A percentile compares a stretch with the other conserved stretches of the same genome.
These are phyloP conservation scores for Erynnis tages DNA, from an alignment of 2,888 invertebrate species.

Conservation along the genomic window DNA sequence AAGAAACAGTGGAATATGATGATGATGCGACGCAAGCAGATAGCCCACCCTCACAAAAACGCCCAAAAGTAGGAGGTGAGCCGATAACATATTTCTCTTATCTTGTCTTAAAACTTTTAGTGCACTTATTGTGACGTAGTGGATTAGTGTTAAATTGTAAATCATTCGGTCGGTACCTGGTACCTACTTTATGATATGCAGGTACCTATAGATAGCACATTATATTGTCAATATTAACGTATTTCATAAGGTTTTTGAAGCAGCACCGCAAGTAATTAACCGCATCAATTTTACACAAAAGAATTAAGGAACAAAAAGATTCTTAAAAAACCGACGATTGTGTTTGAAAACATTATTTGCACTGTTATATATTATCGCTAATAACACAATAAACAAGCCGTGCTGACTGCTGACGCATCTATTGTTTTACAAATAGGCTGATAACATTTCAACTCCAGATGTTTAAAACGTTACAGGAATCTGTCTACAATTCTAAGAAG, in stretches of 20 bases:
- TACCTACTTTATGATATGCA: background rate
- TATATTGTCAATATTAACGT: background rate
- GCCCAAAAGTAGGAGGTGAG: no score
- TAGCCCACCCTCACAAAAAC: no score
- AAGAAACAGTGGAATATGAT: no score
- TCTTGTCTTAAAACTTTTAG: background rate
- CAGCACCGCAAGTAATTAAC: no score
- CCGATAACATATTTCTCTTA: no score
- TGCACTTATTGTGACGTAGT: background rate
- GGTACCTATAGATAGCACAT: background rate
- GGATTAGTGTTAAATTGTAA: background rate
- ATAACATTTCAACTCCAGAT: background rate
- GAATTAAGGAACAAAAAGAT: background rate
- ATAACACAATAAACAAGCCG: background rate
- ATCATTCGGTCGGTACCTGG: background rate
- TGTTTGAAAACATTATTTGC: no score
- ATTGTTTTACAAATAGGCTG: background rate
- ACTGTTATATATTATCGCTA: no score
- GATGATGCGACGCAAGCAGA: no score
- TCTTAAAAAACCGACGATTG: no score
- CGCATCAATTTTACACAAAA: background rate
- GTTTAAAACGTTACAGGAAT: constrained; percentile 3
- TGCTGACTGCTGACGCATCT: background rate
- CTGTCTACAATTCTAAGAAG: constrained; percentile 3
- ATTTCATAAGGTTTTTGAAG: background rate